A percentile compares a stretch with the other conserved stretches of the same genome.
Conservation (phyloP, 2,797 vertebrate species). For the Sebastes trivittatus region DNA sequence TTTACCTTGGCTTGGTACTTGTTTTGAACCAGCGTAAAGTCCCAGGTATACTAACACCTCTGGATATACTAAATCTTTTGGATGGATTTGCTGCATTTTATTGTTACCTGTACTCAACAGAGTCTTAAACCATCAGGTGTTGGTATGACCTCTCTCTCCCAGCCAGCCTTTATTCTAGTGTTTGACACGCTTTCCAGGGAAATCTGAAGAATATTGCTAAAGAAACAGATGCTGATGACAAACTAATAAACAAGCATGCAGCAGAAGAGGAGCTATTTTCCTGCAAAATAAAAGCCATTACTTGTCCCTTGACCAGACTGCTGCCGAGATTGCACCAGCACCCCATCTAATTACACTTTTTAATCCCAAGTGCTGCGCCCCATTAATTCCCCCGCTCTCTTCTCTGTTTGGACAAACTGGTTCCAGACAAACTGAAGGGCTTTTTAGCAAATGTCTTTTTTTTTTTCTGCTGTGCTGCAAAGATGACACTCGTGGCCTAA, state of each 20-base stretch:
- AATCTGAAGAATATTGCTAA: constrained; percentile 3
- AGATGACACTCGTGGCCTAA: constrained; percentile 20
- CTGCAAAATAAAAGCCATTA: constrained; percentile 35
- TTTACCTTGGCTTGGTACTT: constrained; percentile 54
- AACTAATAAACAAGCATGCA: constrained; percentile 30
- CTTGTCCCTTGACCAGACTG: constrained; percentile 34
- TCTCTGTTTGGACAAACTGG: constrained; percentile 38
- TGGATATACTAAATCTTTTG: constrained; percentile 18
- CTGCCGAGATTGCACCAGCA: constrained; percentile 38
- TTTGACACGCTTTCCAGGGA: constrained; percentile 13
- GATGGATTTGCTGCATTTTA: constrained; percentile 20
- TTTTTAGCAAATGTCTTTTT: constrained; percentile 20
- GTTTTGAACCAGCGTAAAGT: constrained; percentile 27
- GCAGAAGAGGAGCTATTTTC: constrained; percentile 34
- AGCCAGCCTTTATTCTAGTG: background rate
- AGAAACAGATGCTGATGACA: constrained; percentile 18
- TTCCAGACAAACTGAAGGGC: constrained; percentile 36
- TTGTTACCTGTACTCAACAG: constrained; percentile 4
- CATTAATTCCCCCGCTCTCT: constrained; percentile 51
- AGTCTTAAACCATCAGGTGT: constrained; percentile 12
- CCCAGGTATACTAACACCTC: constrained; percentile 38
- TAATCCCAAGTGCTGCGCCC: constrained; percentile 54
- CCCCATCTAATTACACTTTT: constrained; percentile 60
- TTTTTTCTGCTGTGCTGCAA: constrained; percentile 34
- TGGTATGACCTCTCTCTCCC: background rate